A percentile compares a stretch with the other conserved stretches of the same genome.
Conservation (phyloP, 2,113 vertebrate genomes). For the Talpa occidentalis region DNA sequence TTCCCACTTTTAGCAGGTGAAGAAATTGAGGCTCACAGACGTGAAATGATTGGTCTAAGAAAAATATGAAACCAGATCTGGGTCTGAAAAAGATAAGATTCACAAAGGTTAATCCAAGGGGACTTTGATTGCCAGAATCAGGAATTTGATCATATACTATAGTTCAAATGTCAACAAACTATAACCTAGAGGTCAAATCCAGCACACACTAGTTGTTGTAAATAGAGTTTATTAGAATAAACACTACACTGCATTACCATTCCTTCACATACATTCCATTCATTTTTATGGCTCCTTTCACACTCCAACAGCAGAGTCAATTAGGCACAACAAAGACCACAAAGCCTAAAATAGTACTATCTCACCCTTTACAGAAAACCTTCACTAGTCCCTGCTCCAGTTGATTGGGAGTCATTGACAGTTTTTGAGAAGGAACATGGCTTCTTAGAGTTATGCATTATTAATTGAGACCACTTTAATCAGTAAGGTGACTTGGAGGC, state of each 20-base stretch:
- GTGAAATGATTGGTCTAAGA: conserved; percentile 18
- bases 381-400: not conserved
- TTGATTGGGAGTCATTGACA: not conserved
- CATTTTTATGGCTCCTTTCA: not conserved
- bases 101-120: not conserved
- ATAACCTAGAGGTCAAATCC: not conserved
- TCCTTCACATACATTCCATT: rapidly evolving
- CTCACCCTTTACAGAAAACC: not conserved
- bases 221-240: not conserved
- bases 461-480: not conserved
- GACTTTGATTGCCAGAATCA: not conserved
- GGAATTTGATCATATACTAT: not conserved
- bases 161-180: not conserved
- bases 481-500: not conserved
- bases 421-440: not conserved
- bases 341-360: not conserved
- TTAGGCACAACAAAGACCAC: not conserved
- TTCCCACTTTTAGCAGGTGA: not conserved
- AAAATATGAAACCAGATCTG: not conserved
- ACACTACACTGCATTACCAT: not conserved
- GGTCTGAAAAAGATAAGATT: conserved; percentile 1
- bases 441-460: not conserved
- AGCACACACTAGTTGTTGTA: not conserved
- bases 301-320: not conserved
- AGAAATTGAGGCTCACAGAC: not conserved